phyloP scores from a whole-genome alignment of 2,797 vertebrate species.

The Anguilla megastoma region DNA sequence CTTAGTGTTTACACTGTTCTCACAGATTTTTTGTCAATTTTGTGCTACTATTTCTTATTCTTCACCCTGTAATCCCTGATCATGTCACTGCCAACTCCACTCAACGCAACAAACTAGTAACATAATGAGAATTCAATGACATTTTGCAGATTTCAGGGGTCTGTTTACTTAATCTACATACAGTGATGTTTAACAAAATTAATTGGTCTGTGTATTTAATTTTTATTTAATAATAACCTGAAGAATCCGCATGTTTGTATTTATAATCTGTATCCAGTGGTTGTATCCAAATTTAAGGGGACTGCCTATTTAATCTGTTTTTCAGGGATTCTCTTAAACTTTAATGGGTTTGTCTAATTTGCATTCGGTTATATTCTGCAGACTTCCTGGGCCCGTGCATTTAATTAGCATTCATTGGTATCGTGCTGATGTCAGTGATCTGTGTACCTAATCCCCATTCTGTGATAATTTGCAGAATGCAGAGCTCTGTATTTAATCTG shows the following conservation, averaged over 20 bases:
- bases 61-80: not conserved
- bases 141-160: not conserved
- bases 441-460: not conserved
- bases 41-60: not conserved
- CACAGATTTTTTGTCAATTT: not conserved
- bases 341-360: not conserved
- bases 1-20: slow-evolving; percentile 11
- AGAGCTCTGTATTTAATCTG: slow-evolving; percentile 55
- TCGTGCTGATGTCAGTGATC: not conserved
- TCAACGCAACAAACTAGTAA: not conserved
- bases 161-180: not conserved
- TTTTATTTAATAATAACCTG: not conserved
- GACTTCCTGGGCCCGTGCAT: not conserved
- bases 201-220: not conserved
- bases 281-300: not conserved
- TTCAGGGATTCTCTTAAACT: not conserved
- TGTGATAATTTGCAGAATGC: not conserved
- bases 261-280: not conserved
- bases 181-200: not conserved
- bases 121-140: not conserved
- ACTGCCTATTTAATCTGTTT: not conserved
- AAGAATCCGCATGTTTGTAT: not conserved
- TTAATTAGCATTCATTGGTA: not conserved
- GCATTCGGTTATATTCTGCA: not conserved
- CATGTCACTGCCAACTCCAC: not conserved